A percentile compares a stretch with the other conserved stretches of the same genome.
Conservation (phyloP, 2,888 invertebrate species). For the Parnassius glacialis region DNA sequence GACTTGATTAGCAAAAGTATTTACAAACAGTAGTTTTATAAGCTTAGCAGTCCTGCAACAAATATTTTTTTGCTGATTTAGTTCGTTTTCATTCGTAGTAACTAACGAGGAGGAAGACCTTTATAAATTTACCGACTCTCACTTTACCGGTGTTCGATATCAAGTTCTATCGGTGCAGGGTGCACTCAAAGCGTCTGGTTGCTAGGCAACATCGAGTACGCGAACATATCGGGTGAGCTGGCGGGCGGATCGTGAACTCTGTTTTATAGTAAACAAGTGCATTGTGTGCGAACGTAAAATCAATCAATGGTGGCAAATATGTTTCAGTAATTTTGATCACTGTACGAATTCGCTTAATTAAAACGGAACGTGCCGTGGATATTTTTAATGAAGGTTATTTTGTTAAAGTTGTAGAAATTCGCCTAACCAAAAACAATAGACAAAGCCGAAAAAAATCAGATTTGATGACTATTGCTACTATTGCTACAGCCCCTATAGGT, state of each 20-base stretch:
- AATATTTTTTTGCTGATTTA: conserved; percentile 18
- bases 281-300: conserved; percentile 16
- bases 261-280: conserved; percentile 22
- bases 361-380: too few species aligned
- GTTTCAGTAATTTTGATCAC: conserved; percentile 16
- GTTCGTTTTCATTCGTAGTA: conserved; percentile 4
- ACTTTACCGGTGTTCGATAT: conserved; percentile 33
- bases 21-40: conserved; percentile 3
- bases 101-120: conserved; percentile 23
- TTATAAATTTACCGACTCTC: conserved; percentile 34
- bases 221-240: conserved; percentile 20
- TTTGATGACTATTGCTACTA: too few species aligned
- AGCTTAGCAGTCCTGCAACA: conserved; percentile 5
- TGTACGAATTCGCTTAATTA: neutral
- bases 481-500: too few species aligned
- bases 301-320: conserved; percentile 19
- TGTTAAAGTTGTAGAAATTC: too few species aligned
- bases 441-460: too few species aligned
- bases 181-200: conserved; percentile 49
- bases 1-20: conserved; percentile 12
- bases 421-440: too few species aligned
- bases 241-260: conserved; percentile 14
- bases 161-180: conserved; percentile 35
- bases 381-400: too few species aligned
- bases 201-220: conserved; percentile 40